These are phyloP conservation scores for Microplitis mediator DNA, from an alignment of 1,140 invertebrate species.

Conservation along the genomic window DNA sequence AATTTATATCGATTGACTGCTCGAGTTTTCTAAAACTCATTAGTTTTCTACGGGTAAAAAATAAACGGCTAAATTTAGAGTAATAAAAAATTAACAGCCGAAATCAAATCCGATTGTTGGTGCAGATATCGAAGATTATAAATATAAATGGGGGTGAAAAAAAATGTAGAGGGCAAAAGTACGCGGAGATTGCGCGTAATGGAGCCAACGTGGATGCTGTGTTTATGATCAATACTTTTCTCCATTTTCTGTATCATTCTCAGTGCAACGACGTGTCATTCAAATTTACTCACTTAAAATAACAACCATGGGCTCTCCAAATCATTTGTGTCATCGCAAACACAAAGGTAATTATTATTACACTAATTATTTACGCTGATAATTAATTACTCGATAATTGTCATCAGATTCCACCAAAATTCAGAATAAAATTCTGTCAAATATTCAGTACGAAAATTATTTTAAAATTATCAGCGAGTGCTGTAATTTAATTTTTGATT, in stretches of 20 bases:
- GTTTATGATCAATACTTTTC: slow-evolving; percentile 51
- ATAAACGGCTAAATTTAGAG: not conserved
- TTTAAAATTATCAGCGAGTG: too few relatives aligned
- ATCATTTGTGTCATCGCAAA: slow-evolving; percentile 22
- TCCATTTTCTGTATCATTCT: not conserved
- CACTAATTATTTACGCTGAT: not conserved
- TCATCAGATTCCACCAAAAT: too few relatives aligned
- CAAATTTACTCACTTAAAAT: not conserved
- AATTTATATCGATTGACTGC: too few relatives aligned
- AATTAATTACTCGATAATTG: not conserved
- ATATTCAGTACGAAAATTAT: too few relatives aligned
- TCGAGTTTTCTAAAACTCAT: too few relatives aligned
- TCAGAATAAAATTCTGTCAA: too few relatives aligned
- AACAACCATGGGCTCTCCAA: slow-evolving; percentile 12
- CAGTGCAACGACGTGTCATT: not conserved
- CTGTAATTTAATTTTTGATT: not conserved
- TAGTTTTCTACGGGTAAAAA: too few relatives aligned
- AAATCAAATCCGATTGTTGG: too few relatives aligned
- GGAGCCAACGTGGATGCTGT: slow-evolving; percentile 42
- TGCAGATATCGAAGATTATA: too few relatives aligned
- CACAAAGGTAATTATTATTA: slow-evolving; percentile 19
- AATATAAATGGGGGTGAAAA: not conserved
- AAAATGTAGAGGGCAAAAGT: not conserved
- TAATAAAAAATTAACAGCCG: not conserved
- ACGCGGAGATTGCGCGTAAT: slow-evolving; percentile 49